Evolutionary conservation across 2,888 invertebrate genomes (phyloP).

Genomic region (Sarcophaga caerulescens): DNA sequence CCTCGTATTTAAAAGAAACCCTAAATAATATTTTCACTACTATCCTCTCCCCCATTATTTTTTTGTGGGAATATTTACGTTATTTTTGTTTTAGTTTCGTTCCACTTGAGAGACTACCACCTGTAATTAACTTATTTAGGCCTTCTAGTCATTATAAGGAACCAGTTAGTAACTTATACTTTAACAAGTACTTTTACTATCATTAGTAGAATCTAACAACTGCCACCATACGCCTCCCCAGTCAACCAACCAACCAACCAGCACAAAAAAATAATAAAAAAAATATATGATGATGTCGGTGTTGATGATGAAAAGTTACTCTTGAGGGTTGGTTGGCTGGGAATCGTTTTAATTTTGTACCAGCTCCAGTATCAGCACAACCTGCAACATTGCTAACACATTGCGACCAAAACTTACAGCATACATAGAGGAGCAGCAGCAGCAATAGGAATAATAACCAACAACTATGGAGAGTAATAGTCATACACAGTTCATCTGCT

Average conservation of each 20-base stretch:
- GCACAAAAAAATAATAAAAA: neutral
- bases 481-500: constrained; percentile 40
- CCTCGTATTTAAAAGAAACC: neutral
- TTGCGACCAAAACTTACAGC: too few relatives aligned
- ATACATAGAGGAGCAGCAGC: too few relatives aligned
- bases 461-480: neutral
- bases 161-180: constrained; percentile 35
- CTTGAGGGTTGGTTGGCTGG: constrained; percentile 26
- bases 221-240: neutral
- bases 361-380: too few relatives aligned
- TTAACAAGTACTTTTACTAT: neutral
- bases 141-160: constrained; percentile 34
- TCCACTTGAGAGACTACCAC: constrained; percentile 50
- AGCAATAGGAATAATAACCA: neutral
- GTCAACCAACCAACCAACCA: too few relatives aligned
- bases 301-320: too few relatives aligned
- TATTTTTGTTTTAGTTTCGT: constrained; percentile 16
- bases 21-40: too few relatives aligned
- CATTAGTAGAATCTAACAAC: constrained; percentile 1
- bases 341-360: constrained; percentile 37
- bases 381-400: too few relatives aligned
- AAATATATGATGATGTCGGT: too few relatives aligned
- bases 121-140: constrained; percentile 61
- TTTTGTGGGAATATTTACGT: neutral
- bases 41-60: neutral